Base-by-base conservation (phyloP, 2,888 invertebrate genomes). In the Amitus sp. region DNA sequence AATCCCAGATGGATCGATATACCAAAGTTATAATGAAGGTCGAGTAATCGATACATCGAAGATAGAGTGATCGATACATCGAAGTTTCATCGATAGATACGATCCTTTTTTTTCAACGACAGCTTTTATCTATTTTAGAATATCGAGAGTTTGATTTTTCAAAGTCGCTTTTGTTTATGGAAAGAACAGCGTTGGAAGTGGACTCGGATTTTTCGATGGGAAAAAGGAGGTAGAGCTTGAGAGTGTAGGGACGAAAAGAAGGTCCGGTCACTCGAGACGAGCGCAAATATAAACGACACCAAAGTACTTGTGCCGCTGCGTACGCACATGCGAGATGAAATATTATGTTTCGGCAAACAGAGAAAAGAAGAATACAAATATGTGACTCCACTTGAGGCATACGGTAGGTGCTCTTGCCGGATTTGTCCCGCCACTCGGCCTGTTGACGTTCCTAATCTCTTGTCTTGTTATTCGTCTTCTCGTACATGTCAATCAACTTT, bases 291-390 rank as follows among this genome's bases (percentile, higher is more conserved):
- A 69, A 69, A 67, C 69, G 72, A 69, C 64, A 66, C 52, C 42
- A 71, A 68, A 69, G 58, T 65, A 48, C 62, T 62, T 62, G 60
- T 65, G 69, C 65, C 61, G 57, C 62, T 65, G 64, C 69, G 61
- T 64, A 59, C 62, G 66, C 68, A 71, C n/a, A n/a, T n/a, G n/a
- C 71, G 54, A 72, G 73, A 72, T 75, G 78, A 78, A 79, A 78
- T 78, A 78, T 79, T 78, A 76, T 79, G 78, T 78, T 78, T 75
- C 77, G 72, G 70, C 73, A 79, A 79, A 79, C 78, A 77, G 58
- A 73, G 74, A 69, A 74, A 73, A 79, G 79, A 78, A 75, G 76
- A 79, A 77, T 78, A 76, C 78, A 79, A 79, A 79, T 79, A 79
- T 74, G 72, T 75, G 70, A 69, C 69, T 67, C 67, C 57, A 58